Percentiles rank a stretch among this genome's conserved stretches.
Evolutionary conservation across 2,888 invertebrate genomes (phyloP).

Genomic region (Sphinx pinastri): DNA sequence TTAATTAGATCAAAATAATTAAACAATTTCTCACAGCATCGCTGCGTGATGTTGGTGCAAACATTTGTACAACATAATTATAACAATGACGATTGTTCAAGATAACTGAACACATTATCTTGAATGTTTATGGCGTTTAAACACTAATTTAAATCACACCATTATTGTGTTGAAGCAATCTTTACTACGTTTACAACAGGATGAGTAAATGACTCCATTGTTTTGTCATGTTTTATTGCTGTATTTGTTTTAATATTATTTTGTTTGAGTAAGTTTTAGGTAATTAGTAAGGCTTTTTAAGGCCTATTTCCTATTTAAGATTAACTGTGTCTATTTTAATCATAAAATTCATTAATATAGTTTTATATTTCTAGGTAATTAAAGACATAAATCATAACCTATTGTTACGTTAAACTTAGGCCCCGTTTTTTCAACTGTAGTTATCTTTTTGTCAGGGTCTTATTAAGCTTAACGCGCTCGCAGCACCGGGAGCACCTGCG

Average conservation of each 20-base stretch:
- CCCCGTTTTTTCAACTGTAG: no score
- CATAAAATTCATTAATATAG: no score
- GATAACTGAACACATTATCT: conserved; percentile 1
- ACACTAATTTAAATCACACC: not conserved
- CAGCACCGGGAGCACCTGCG: no score
- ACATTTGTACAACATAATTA: conserved; percentile 3
- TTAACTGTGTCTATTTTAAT: no score
- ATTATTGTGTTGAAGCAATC: conserved; percentile 1
- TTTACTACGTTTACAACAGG: not conserved
- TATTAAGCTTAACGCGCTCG: no score
- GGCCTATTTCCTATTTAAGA: no score
- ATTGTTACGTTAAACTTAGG: no score
- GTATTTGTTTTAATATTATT: not conserved
- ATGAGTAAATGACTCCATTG: not conserved
- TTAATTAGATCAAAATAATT: no score
- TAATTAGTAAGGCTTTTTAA: not conserved
- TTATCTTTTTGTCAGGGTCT: no score
- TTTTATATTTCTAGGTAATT: no score
- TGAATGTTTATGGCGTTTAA: conserved; percentile 2
- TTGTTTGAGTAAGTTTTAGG: not conserved
- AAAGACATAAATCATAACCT: no score
- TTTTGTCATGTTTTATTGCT: not conserved
- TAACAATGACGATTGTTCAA: conserved; percentile 7
- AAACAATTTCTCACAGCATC: not conserved
- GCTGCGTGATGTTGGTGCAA: not conserved